Percentiles rank a stretch among this genome's conserved stretches.
These are phyloP conservation scores for Imbricaverruca yamaguchii DNA, from an alignment of 2,888 invertebrate species.

Conservation along the genomic window DNA sequence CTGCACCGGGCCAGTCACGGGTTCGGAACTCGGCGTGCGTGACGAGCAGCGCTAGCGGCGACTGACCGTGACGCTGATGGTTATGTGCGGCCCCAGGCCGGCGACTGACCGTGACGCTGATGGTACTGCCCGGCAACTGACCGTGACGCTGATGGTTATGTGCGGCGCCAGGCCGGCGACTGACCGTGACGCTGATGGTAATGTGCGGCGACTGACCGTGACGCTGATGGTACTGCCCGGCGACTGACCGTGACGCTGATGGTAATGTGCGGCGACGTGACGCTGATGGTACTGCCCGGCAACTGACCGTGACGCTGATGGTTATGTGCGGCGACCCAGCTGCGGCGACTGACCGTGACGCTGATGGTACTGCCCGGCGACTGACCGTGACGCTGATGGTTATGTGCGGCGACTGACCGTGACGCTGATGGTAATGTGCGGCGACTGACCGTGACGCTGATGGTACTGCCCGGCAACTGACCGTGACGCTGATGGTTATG, in stretches of 20 bases:
- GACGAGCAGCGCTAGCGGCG: too few relatives aligned
- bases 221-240: conserved; percentile 42
- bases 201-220: conserved; percentile 24
- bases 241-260: too few relatives aligned
- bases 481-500: conserved; percentile 47
- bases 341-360: too few relatives aligned
- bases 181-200: conserved; percentile 38
- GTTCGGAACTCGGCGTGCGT: too few relatives aligned
- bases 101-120: too few relatives aligned
- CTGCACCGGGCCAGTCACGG: too few relatives aligned
- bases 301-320: too few relatives aligned
- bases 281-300: conserved; percentile 43
- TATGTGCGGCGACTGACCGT: conserved; percentile 72
- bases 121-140: too few relatives aligned
- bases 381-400: conserved; percentile 40
- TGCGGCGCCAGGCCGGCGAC: conserved; percentile 70
- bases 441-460: too few relatives aligned
- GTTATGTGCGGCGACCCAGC: conserved; percentile 72
- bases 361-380: too few relatives aligned
- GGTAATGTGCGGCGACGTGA: conserved; percentile 61
- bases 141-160: conserved; percentile 49
- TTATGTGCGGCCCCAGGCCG: conserved; percentile 55
- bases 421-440: conserved; percentile 44
- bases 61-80: too few relatives aligned
- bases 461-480: too few relatives aligned